Percentiles rank a stretch among this genome's conserved stretches.
Evolutionary conservation across 1,140 invertebrate species (phyloP).

Genomic region (Triops longicaudatus): DNA sequence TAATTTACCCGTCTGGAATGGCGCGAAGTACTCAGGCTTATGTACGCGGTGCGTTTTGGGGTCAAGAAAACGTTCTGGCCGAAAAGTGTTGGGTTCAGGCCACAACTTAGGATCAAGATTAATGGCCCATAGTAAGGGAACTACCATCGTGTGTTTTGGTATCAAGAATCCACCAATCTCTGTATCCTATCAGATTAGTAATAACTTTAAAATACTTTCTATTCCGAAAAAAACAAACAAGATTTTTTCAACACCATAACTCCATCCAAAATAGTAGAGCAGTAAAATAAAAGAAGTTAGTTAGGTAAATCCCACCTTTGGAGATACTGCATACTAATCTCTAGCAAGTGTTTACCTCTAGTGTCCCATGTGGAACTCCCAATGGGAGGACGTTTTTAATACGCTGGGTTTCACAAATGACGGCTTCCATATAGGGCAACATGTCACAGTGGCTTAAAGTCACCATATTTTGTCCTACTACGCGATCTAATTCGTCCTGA

Average conservation of each 20-base stretch:
- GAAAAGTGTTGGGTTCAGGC: slow-evolving; percentile 59
- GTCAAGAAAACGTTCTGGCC: slow-evolving; percentile 62
- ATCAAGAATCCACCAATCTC: slow-evolving; percentile 51
- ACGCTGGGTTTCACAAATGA: slow-evolving; percentile 63
- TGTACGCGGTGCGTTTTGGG: slow-evolving; percentile 49
- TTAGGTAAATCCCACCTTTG: background rate
- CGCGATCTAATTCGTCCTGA: slow-evolving; percentile 43
- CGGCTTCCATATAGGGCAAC: slow-evolving; percentile 52
- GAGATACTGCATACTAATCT: background rate
- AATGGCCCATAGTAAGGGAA: slow-evolving; percentile 73
- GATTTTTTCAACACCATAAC: too few species aligned
- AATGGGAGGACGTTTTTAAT: slow-evolving; percentile 67
- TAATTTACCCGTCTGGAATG: slow-evolving; percentile 65
- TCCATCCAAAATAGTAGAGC: too few species aligned
- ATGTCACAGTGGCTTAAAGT: slow-evolving; percentile 39
- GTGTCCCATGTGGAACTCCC: slow-evolving; percentile 70
- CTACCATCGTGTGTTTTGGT: slow-evolving; percentile 52
- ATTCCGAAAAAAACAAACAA: too few species aligned
- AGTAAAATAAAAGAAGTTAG: background rate
- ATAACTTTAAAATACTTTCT: background rate
- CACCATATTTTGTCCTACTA: slow-evolving; percentile 36
- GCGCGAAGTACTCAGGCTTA: slow-evolving; percentile 63
- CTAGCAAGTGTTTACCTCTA: slow-evolving; percentile 43
- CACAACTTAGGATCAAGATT: slow-evolving; percentile 66
- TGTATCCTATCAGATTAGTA: slow-evolving; percentile 45